Evolutionary conservation across 2,113 vertebrate species (phyloP), one percentile per base, ranked within the genome.

Genomic region (Tauraco erythrolophus): DNA sequence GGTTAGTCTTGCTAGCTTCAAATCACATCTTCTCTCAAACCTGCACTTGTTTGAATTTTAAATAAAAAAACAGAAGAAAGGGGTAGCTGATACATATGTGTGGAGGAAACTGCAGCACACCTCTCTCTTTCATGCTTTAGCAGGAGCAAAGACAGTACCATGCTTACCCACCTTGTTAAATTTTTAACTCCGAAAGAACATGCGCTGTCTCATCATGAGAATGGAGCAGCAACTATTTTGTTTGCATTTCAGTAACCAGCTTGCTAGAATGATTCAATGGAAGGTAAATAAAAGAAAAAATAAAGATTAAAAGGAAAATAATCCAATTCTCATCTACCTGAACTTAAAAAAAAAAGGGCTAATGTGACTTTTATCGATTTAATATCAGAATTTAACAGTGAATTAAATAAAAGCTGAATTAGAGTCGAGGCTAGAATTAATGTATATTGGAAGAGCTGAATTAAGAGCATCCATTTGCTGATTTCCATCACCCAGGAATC

Each of bases 401-500:
- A 85, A 54, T 27, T 45, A 37, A 53, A 66, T 17, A 58, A 78
- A 71, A 85, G 2, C 2, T 69, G 28, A 24, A 51, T 51, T 19
- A 31, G 11, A 53, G 5, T 46, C 0, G 0, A 41, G 4, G 10
- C 8, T 39, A 27, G 6, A 35, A 80, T 66, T 53, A 30, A 27
- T 27, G 6, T 35, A 41, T 50, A 33, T 69, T 58, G 76, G 18
- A 3, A 50, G 14, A 75, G 19, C 5, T 81, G 39, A 87, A 81
- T 2, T 9, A 60, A 58, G 9, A 72, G 11, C 31, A 70, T 48
- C 3, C 5, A 57, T 65, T 76, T 89, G 10, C 4, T 75, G 28
- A 60, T 33, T 85, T 85, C 23, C 3, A 3, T 50, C 30, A 84
- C 3, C 11, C 43, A 43, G 28, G 4, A 51, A 46, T 77, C 27